Evolutionary conservation across 1,140 invertebrate species (phyloP), one percentile per base, ranked within the genome.

Genomic region (Philopotamus ludificatus): DNA sequence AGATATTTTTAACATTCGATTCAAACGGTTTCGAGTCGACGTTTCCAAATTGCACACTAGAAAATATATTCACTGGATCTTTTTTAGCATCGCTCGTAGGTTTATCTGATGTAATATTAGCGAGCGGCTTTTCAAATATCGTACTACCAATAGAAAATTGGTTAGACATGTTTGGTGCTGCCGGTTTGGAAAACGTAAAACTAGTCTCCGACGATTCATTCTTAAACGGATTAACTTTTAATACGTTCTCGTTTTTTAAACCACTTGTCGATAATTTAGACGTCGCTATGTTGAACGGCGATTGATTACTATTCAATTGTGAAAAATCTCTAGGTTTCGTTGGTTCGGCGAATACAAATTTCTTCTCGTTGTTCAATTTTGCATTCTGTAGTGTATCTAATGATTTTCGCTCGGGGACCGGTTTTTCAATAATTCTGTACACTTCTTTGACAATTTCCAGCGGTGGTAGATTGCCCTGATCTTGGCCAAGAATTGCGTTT

Each of bases 401-500:
- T 25, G 44, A 3, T 25, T 54, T 47, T 15, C 47, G 41, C 3
- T 8, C 15, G 16, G 22, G 21, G 12, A 20, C 67, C 26, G 77
- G 72, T 63, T 79, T 76, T 55, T 61, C 60, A 71, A 75, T 76
- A 45, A 80, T 73, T 53, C 64, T 53, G 22, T 73, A 64, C 21
- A 80, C 66, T 70, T 79, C 73, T 72, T 75, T 77, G 60, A 77
- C 74, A 28, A 72, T 77, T 62, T 79, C 78, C 67, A 78, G 76
- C 22, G 70, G 70, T 1, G 79, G 78, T 60, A 75, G 73, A 71
- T 79, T 76, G 23, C 75, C 74, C 73, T 85, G 80, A 75, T 85
- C 81, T 68, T 80, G 74, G 69, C 83, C 85, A 59, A 82, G 75
- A 8, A 85, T 68, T 0, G 85, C 80, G 10, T 76, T 72, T 58